Evolutionary conservation across 1,140 invertebrate genomes (phyloP).

Genomic region (Drosophila malerkotliana): DNA sequence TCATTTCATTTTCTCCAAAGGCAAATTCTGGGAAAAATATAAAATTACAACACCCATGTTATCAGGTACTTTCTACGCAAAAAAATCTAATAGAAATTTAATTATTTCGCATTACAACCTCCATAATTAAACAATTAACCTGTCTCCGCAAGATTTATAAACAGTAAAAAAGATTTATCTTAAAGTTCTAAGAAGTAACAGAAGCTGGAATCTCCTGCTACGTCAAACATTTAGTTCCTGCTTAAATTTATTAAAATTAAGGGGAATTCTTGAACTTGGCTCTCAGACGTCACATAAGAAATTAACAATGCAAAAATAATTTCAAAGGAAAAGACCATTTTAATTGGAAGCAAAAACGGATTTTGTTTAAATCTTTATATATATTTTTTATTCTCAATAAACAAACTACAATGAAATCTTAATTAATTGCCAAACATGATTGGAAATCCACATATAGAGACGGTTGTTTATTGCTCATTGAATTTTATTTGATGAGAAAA

Average conservation of each 20-base stretch:
- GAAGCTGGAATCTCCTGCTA: conserved; percentile 23
- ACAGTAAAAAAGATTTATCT: conserved; percentile 27
- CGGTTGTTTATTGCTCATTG: conserved; percentile 46
- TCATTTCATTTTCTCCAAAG: not conserved
- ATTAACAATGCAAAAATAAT: not conserved
- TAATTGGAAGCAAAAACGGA: not conserved
- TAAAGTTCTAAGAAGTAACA: conserved; percentile 26
- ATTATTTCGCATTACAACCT: not conserved
- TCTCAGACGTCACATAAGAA: not conserved
- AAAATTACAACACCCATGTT: not conserved
- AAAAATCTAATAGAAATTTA: not conserved
- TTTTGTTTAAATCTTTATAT: not conserved
- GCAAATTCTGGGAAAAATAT: not conserved
- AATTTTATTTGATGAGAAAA: conserved; percentile 46
- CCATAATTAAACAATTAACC: conserved; percentile 48
- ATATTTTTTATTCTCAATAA: conserved; percentile 2
- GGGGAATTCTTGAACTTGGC: conserved; percentile 22
- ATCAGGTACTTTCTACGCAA: not conserved
- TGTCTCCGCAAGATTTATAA: conserved; percentile 47
- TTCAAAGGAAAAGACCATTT: not conserved
- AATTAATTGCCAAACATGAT: conserved; percentile 53
- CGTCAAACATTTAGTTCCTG: conserved; percentile 37
- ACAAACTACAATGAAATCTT: conserved; percentile 29
- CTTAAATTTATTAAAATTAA: not conserved
- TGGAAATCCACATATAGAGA: conserved; percentile 42